Percentiles rank a stretch among this genome's conserved stretches.
phyloP scores from a whole-genome alignment of 2,797 vertebrate genomes.

The Falco naumanni region DNA sequence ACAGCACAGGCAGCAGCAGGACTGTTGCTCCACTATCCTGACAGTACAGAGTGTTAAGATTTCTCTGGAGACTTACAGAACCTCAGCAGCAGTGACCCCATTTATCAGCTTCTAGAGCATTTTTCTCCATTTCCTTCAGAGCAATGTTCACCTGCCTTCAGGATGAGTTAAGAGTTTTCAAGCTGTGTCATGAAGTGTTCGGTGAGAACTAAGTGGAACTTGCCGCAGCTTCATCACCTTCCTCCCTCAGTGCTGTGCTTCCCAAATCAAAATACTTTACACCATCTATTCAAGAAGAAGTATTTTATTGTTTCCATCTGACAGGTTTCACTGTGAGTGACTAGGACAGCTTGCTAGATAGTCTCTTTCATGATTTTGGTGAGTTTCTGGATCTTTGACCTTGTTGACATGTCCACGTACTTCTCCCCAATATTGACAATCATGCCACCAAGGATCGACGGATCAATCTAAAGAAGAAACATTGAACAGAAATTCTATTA shows the following conservation, averaged over 20 bases:
- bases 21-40: rapidly evolving
- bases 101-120: not conserved
- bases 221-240: not conserved
- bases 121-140: not conserved
- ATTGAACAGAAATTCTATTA: not conserved
- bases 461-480: conserved; percentile 80
- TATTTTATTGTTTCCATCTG: conserved; percentile 70
- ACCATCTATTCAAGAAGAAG: not conserved
- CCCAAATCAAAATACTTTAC: not conserved
- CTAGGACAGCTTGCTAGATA: conserved; percentile 62
- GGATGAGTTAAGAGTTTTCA: not conserved
- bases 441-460: conserved; percentile 94
- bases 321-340: not conserved
- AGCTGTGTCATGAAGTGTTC: rapidly evolving
- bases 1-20: rapidly evolving
- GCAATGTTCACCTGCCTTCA: rapidly evolving
- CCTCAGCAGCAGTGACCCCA: too few relatives aligned
- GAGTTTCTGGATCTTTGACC: conserved; percentile 94
- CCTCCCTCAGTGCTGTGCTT: not conserved
- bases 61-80: not conserved
- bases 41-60: rapidly evolving
- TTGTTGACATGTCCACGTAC: conserved; percentile 87
- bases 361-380: conserved; percentile 86
- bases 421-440: conserved; percentile 94
- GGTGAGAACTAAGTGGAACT: not conserved